Evolutionary conservation across 2,888 invertebrate species (phyloP).

Genomic region (Epinotia nisella): DNA sequence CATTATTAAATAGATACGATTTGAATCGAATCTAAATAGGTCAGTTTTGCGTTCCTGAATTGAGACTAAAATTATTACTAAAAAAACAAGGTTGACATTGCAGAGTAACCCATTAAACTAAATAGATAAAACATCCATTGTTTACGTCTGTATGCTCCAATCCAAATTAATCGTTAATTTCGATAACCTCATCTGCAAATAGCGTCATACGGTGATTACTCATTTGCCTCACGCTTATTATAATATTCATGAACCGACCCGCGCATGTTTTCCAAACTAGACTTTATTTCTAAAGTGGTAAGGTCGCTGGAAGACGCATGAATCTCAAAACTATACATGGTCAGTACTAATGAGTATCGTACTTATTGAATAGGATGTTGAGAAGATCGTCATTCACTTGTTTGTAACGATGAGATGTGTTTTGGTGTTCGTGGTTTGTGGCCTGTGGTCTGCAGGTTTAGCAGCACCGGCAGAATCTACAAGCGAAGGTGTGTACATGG

Average conservation of each 20-base stretch:
- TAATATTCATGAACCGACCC: slow-evolving; percentile 3
- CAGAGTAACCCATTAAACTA: slow-evolving; percentile 4
- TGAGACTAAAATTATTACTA: too few relatives aligned
- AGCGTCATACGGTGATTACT: slow-evolving; percentile 24
- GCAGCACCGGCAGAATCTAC: slow-evolving; percentile 5
- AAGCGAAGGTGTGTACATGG: slow-evolving; percentile 4
- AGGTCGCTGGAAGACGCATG: background rate
- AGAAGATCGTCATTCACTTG: slow-evolving; percentile 19
- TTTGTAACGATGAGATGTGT: slow-evolving; percentile 32
- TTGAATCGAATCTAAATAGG: too few relatives aligned
- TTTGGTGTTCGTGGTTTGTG: slow-evolving; percentile 15
- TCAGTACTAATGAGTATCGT: slow-evolving; percentile 17
- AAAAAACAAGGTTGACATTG: background rate
- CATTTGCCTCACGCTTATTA: slow-evolving; percentile 20
- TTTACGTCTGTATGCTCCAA: background rate
- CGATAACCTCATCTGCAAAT: slow-evolving; percentile 28
- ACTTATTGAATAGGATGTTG: slow-evolving; percentile 26
- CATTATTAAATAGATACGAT: too few relatives aligned
- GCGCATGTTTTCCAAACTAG: slow-evolving; percentile 6
- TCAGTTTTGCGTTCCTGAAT: too few relatives aligned
- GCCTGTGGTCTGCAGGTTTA: slow-evolving; percentile 13
- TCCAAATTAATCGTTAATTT: slow-evolving; percentile 20
- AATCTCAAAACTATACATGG: slow-evolving; percentile 20
- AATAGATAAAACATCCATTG: slow-evolving; percentile 14
- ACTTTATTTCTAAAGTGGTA: slow-evolving; percentile 6